Evolutionary conservation across 2,888 invertebrate genomes (phyloP).

Genomic region (Pecten maximus): DNA sequence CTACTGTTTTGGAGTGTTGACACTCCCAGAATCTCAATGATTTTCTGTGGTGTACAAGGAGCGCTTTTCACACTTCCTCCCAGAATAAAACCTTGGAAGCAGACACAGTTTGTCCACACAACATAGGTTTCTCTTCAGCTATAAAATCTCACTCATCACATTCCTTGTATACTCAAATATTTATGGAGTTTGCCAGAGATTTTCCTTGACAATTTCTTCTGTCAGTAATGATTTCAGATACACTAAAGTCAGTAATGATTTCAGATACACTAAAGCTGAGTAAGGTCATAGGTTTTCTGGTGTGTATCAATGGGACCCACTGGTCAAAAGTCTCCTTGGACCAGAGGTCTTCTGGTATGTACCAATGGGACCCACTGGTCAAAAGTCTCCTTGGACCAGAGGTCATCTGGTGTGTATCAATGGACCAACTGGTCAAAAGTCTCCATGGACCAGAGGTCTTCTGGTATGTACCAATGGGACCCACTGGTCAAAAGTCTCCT

Average conservation of each 20-base stretch:
- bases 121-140: not conserved
- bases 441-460: too few species aligned
- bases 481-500: too few species aligned
- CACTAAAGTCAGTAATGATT: not conserved
- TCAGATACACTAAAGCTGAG: too few species aligned
- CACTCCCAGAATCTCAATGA: not conserved
- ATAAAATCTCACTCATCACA: not conserved
- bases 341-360: too few species aligned
- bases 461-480: too few species aligned
- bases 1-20: not conserved
- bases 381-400: too few species aligned
- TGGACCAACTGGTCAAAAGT: too few species aligned
- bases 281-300: too few species aligned
- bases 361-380: too few species aligned
- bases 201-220: conserved; percentile 21
- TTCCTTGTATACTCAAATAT: not conserved
- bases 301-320: too few species aligned
- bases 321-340: too few species aligned
- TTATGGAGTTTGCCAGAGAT: not conserved
- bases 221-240: not conserved
- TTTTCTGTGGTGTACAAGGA: not conserved
- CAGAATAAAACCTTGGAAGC: not conserved
- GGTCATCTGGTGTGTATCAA: too few species aligned
- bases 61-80: conserved; percentile 6
- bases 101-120: not conserved